Evolutionary conservation across 2,797 vertebrate species (phyloP).

Genomic region (Ciconia nigra): DNA sequence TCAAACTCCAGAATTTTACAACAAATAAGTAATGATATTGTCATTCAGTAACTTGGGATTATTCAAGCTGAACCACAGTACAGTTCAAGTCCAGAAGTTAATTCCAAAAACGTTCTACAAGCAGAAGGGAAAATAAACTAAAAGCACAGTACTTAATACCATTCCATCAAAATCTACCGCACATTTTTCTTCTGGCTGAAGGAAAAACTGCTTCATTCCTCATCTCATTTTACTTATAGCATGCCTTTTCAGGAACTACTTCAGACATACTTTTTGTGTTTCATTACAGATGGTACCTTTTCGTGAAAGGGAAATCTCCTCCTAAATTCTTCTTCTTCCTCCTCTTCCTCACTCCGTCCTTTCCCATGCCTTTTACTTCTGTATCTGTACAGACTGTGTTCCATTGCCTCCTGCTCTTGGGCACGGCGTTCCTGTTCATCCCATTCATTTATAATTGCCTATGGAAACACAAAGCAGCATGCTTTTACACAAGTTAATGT

Average conservation of each 20-base stretch:
- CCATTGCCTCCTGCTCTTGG: constrained; percentile 81
- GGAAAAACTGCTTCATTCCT: neutral
- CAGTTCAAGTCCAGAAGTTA: neutral
- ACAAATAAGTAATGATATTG: neutral
- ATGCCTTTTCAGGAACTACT: neutral
- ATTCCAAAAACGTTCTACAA: neutral
- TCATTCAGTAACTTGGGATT: neutral
- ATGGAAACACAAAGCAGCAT: neutral
- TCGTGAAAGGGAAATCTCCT: constrained; percentile 86
- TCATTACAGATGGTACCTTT: constrained; percentile 78
- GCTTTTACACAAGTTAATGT: neutral
- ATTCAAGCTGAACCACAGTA: neutral
- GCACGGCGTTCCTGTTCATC: constrained; percentile 87
- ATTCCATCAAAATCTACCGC: neutral
- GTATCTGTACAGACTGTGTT: constrained; percentile 85
- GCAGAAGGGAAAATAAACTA: neutral
- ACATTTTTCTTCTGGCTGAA: neutral
- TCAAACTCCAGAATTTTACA: neutral
- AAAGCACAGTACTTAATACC: neutral
- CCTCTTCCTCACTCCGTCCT: constrained; percentile 83
- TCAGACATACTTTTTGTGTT: neutral
- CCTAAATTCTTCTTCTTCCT: constrained; percentile 91
- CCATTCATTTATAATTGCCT: constrained; percentile 95
- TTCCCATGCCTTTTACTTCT: constrained; percentile 79
- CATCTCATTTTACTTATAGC: neutral